Conservation (phyloP, 1,140 invertebrate species). For the Proctacanthus coquilletti region DNA sequence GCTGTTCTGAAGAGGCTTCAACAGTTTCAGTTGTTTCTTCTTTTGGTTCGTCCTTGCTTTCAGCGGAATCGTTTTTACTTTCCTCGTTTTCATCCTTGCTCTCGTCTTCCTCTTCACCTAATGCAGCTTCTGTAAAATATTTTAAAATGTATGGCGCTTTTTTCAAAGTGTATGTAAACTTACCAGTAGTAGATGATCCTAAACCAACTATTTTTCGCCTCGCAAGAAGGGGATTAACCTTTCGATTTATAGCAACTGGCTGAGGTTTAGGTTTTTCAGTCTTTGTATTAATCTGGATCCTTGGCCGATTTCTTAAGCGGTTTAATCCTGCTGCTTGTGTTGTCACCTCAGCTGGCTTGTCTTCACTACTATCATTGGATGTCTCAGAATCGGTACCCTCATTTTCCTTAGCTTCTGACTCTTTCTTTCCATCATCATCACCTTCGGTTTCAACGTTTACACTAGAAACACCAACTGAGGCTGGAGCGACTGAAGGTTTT, state of each 20-base stretch:
- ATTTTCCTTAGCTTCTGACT: conserved; percentile 3
- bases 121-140: neutral
- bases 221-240: conserved; percentile 26
- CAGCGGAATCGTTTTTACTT: neutral
- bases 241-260: conserved; percentile 14
- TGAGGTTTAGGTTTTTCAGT: conserved; percentile 19
- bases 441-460: conserved; percentile 17
- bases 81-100: conserved; percentile 13
- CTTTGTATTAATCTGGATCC: conserved; percentile 24
- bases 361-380: conserved; percentile 11
- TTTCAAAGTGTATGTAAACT: neutral
- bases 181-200: conserved; percentile 15
- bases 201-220: conserved; percentile 21
- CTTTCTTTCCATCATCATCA: conserved; percentile 4
- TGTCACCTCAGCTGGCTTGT: conserved; percentile 9
- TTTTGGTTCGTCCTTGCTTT: conserved; percentile 13
- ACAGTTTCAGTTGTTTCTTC: conserved; percentile 32
- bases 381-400: conserved; percentile 10
- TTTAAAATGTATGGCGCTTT: neutral
- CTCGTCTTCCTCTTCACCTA: conserved; percentile 12
- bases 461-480: conserved; percentile 20
- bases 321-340: conserved; percentile 17
- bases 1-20: conserved; percentile 32
- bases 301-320: conserved; percentile 25
- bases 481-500: conserved; percentile 28